Conservation (phyloP, 1,140 invertebrate species). For the Aphelinus atriplicis region DNA sequence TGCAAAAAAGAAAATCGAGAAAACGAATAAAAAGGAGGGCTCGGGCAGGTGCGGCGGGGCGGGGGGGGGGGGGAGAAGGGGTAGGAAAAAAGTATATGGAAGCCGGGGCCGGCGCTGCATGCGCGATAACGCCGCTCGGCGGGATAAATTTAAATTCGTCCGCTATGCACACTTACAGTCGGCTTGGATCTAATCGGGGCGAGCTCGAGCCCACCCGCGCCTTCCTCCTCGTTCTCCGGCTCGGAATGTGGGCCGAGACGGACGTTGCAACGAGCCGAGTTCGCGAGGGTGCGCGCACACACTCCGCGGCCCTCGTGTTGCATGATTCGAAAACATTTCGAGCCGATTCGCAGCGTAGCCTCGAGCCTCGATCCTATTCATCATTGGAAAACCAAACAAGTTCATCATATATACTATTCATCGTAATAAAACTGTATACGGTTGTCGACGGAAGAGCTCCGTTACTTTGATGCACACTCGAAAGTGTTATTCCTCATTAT, state of each 20-base stretch:
- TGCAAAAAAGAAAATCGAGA: slow-evolving; percentile 45
- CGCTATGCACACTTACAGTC: slow-evolving; percentile 41
- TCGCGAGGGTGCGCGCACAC: background rate
- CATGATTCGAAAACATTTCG: too few relatives aligned
- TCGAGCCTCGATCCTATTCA: too few relatives aligned
- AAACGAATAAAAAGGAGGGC: slow-evolving; percentile 40
- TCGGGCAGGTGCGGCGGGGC: slow-evolving; percentile 30
- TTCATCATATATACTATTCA: too few relatives aligned
- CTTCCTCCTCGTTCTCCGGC: background rate
- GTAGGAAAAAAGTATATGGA: slow-evolving; percentile 29
- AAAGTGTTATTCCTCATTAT: too few relatives aligned
- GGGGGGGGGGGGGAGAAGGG: slow-evolving; percentile 11
- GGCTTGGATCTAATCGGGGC: slow-evolving; percentile 34
- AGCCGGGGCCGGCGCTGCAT: slow-evolving; percentile 17
- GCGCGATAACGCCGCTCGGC: slow-evolving; percentile 37
- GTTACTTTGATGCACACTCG: too few relatives aligned
- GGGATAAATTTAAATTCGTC: slow-evolving; percentile 42
- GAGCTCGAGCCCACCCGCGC: background rate
- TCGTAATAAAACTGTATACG: too few relatives aligned
- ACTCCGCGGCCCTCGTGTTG: too few relatives aligned
- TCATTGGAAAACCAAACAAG: too few relatives aligned
- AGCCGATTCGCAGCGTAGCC: too few relatives aligned
- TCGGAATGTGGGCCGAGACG: slow-evolving; percentile 29
- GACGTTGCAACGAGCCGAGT: too few relatives aligned
- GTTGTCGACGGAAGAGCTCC: too few relatives aligned